Evolutionary conservation across 2,888 invertebrate species (phyloP).

Genomic region (Patella depressa): DNA sequence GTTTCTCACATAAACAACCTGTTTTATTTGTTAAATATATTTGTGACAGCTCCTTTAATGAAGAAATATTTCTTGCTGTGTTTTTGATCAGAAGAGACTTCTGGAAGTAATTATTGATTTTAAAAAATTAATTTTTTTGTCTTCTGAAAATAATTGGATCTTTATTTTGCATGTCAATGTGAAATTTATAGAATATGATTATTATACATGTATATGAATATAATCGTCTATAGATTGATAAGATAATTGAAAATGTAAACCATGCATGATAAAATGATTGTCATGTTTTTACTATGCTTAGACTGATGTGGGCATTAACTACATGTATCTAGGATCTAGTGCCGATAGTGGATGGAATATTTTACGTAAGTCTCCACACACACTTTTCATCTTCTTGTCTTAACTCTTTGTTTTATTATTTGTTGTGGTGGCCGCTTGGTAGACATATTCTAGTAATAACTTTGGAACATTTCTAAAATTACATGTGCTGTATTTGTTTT

Average conservation of each 20-base stretch:
- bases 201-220: too few relatives aligned
- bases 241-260: not conserved
- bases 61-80: not conserved
- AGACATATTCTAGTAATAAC: too few relatives aligned
- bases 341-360: constrained; percentile 63
- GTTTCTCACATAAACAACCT: not conserved
- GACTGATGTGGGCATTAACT: constrained; percentile 37
- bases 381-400: too few relatives aligned
- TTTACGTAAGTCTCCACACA: constrained; percentile 45
- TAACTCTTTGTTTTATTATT: too few relatives aligned
- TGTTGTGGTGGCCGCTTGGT: too few relatives aligned
- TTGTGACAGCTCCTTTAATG: not conserved
- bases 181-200: too few relatives aligned
- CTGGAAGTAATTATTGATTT: not conserved
- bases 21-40: not conserved
- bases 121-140: not conserved
- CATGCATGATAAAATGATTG: constrained; percentile 14
- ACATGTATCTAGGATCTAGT: constrained; percentile 45
- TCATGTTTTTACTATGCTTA: constrained; percentile 27
- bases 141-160: not conserved
- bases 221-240: not conserved
- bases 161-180: too few relatives aligned
- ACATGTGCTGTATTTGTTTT: too few relatives aligned
- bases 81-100: not conserved
- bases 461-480: too few relatives aligned